Base-by-base conservation (phyloP, 2,888 invertebrate species). In the Tetragonula carbonaria region DNA sequence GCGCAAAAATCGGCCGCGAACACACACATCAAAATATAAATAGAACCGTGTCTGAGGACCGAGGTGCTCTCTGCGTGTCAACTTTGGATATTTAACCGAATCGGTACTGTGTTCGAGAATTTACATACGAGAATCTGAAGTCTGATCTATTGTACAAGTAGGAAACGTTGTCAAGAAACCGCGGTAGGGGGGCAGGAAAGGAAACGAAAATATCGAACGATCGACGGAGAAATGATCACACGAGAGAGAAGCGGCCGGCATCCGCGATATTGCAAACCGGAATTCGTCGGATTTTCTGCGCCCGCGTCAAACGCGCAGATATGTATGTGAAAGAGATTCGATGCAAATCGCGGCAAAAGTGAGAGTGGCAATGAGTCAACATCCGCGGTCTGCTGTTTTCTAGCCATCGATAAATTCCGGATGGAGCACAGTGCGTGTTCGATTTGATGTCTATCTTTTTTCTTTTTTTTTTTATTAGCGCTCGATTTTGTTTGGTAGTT, bases 361-460 rank as follows among this genome's bases (percentile, higher is more conserved):
- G 86, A 86, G 86, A 86, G 86, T 77, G 62, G 79, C 76, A 76
- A 67, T 86, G 85, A 86, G 78, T 85, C 86, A 85, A 86, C 85
- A 84, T 86, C 86, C 86, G 85, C 59, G 8, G 78, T 78, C 70
- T 75, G 57, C 50, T 68, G 70, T 83, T 79, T 78, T 67, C 85
- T 80, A 81, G 73, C 55, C 73, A 76, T 76, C 85, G 81, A 81
- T 76, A 62, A 55, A 73, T 57, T 81, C 33, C 50, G 59, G 65
- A 72, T 51, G 33, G 59, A n/a, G 33, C n/a, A 67, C 45, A 33
- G 50, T 11, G 16, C 28, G 45, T 1, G 18, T 4, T 63, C 2
- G 6, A 8, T 28, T 28, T 28, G 2, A 18, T 18, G 28, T 73
- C 33, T 14, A 38, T 50, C 63, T 0, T 51, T 23, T 62, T 21